A percentile compares a stretch with the other conserved stretches of the same genome.
Conservation (phyloP, 2,797 vertebrate genomes). For the Periophthalmus magnuspinnatus region DNA sequence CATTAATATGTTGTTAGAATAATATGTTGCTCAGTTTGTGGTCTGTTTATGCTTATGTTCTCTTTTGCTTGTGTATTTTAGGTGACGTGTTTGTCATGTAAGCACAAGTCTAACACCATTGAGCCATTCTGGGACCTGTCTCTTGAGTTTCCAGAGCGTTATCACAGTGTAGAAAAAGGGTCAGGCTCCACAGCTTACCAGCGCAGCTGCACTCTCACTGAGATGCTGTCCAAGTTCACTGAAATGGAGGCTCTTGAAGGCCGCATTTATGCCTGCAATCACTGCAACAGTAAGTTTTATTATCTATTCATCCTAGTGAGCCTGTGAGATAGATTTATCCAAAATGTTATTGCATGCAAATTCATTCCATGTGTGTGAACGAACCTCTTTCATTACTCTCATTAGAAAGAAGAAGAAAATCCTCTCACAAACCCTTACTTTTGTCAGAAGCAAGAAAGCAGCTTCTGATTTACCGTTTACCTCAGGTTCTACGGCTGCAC, state of each 20-base stretch:
- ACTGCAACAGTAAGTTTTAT: constrained; percentile 91
- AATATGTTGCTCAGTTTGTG: not conserved
- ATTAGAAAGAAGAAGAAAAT: constrained; percentile 92
- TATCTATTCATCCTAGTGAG: not conserved
- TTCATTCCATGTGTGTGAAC: not conserved
- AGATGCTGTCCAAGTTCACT: constrained; percentile 98
- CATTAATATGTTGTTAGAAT: not conserved
- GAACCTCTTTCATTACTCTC: constrained; percentile 5
- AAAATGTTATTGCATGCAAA: not conserved
- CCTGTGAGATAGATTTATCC: not conserved
- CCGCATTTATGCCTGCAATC: constrained; percentile 96
- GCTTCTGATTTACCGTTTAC: constrained; percentile 99
- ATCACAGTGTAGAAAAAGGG: constrained; percentile 88
- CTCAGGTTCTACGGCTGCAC: constrained; percentile 99
- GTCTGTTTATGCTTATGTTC: not conserved
- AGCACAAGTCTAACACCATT: constrained; percentile 97
- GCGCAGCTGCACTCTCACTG: constrained; percentile 91
- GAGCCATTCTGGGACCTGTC: constrained; percentile 99
- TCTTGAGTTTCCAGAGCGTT: constrained; percentile 96
- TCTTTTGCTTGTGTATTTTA: constrained; percentile 42
- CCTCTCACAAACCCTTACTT: constrained; percentile 93
- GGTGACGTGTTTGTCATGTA: constrained; percentile 97
- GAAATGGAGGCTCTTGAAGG: constrained; percentile 97
- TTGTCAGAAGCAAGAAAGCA: constrained; percentile 98
- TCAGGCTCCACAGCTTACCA: constrained; percentile 80